Evolutionary conservation across 2,113 vertebrate species (phyloP).

Genomic region (Stegostoma tigrinum): DNA sequence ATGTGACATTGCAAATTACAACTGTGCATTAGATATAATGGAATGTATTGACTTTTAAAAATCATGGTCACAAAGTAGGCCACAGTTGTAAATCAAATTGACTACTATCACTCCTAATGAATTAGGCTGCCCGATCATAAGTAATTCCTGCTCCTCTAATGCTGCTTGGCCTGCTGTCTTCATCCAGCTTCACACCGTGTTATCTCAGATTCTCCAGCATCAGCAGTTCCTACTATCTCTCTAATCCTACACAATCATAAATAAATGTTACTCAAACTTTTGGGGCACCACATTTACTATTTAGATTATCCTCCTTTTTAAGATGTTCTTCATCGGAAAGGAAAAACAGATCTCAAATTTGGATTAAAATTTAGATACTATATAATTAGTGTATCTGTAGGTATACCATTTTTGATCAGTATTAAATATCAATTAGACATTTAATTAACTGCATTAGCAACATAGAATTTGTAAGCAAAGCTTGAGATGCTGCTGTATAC

Average conservation of each 20-base stretch:
- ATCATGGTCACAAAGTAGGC: background rate
- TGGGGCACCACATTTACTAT: background rate
- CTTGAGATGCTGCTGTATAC: background rate
- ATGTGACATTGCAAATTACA: background rate
- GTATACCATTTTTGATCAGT: background rate
- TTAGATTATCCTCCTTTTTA: background rate
- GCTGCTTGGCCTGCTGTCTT: too few species aligned
- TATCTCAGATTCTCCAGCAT: too few species aligned
- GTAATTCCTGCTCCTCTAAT: too few species aligned
- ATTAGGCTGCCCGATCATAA: background rate
- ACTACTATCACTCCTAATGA: background rate
- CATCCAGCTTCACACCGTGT: too few species aligned
- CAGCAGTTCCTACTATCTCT: too few species aligned
- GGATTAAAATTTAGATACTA: background rate
- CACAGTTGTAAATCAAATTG: background rate
- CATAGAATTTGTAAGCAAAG: background rate
- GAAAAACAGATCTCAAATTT: background rate
- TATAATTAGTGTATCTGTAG: background rate
- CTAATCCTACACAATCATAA: background rate
- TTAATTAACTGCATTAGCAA: conserved; percentile 1
- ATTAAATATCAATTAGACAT: background rate
- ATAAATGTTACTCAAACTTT: background rate
- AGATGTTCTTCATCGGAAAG: background rate
- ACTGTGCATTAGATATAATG: background rate
- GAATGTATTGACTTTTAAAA: background rate